Evolutionary conservation across 2,797 vertebrate species (phyloP), one percentile per base, ranked within the genome.

Genomic region (Pelobates cultripes): DNA sequence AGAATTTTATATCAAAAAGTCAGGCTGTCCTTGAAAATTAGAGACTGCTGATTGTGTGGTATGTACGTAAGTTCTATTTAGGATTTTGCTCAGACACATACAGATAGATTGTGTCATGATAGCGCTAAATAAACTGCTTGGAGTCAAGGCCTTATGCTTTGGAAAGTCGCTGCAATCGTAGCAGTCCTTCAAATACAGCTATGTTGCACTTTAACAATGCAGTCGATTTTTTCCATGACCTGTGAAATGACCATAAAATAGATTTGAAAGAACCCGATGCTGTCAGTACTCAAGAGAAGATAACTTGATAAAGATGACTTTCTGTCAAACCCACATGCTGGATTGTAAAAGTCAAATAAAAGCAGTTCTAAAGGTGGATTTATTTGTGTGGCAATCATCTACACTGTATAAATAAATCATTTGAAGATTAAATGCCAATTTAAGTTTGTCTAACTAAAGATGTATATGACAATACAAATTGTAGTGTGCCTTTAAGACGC

Each of bases 231-330:
- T 71, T 71, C 43, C 6, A 17, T 77, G 78, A 75, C 83, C 79
- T 86, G 78, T 79, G 83, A 81, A 73, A 4, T 43, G 72, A 83
- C 80, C 47, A 74, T 76, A 42, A 74, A 87, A 81, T 75, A 73
- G 81, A 80, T 88, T 77, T 75, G 71, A 90, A 85, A 44, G 44
- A 82, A 60, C 70, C n/a, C 57, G 28, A 78, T 43, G 43, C 7
- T 10, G 10, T 72, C 41, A 64, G 71, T 41, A 42, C 7, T 40
- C 60, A 60, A 42, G 41, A 17, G 14, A 43, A 43, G 41, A 17
- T 28, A 76, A 6, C 43, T 75, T 44, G 42, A 43, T 1, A 74
- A 74, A 61, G 57, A 44, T 17, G 3, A 15, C 55, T 57, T 57
- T 57, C 9, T 57, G 13, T 5, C 47, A 51, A 51, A 51, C 47